A percentile compares a stretch with the other conserved stretches of the same genome.
Evolutionary conservation across 1,140 invertebrate genomes (phyloP).

Genomic region (Contarinia nasturtii): DNA sequence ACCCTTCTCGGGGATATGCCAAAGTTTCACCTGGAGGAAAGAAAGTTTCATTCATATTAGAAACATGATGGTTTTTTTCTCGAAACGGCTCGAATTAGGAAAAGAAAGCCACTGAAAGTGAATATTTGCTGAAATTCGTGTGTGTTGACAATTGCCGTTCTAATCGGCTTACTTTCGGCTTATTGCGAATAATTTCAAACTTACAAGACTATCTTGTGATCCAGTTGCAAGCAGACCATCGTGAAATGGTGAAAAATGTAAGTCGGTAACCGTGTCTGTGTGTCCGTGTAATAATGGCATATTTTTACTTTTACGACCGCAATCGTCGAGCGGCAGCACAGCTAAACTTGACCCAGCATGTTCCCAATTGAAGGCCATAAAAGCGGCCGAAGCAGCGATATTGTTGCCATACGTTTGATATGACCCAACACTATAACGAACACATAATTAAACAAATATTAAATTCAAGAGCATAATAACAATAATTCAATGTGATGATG

Average conservation of each 20-base stretch:
- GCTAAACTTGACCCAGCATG: constrained; percentile 69
- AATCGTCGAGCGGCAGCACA: constrained; percentile 66
- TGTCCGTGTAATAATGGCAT: constrained; percentile 70
- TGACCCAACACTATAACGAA: constrained; percentile 46
- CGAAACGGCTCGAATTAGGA: too few relatives aligned
- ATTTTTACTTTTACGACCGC: constrained; percentile 65
- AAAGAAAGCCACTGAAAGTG: too few relatives aligned
- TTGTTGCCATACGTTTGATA: constrained; percentile 87
- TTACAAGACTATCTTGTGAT: constrained; percentile 73
- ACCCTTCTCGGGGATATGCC: constrained; percentile 65
- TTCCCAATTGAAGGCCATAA: constrained; percentile 88
- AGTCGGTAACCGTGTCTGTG: constrained; percentile 80
- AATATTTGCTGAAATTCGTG: too few relatives aligned
- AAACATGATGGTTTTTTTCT: background rate
- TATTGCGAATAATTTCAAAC: constrained; percentile 9
- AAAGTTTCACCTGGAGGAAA: constrained; percentile 56
- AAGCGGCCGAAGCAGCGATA: constrained; percentile 75
- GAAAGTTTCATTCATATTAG: too few relatives aligned
- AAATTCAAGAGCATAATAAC: background rate
- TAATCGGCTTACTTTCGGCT: too few relatives aligned
- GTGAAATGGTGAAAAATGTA: constrained; percentile 88
- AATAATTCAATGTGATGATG: background rate
- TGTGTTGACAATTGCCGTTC: too few relatives aligned
- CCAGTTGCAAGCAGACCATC: constrained; percentile 78
- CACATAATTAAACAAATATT: background rate